Evolutionary conservation across 1,140 invertebrate genomes (phyloP).

Genomic region (Drosophila biarmipes): DNA sequence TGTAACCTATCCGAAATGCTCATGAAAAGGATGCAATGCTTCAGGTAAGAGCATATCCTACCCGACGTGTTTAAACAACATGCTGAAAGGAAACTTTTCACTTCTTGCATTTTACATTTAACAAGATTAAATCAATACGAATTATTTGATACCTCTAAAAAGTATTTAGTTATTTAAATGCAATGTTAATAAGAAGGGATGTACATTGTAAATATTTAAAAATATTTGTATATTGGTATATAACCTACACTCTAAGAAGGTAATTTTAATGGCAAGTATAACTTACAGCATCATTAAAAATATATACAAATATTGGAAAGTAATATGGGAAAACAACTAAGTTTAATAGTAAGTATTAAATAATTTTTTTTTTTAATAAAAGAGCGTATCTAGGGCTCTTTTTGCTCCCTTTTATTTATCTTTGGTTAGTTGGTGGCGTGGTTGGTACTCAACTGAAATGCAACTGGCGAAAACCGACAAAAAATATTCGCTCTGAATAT

Average conservation of each 20-base stretch:
- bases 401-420: constrained; percentile 8
- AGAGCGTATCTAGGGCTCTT: constrained; percentile 4
- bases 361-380: not conserved
- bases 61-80: constrained; percentile 28
- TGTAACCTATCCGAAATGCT: constrained; percentile 3
- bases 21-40: not conserved
- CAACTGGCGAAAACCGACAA: constrained; percentile 43
- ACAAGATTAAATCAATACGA: not conserved
- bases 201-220: not conserved
- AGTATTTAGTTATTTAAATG: no score
- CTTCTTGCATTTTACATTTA: constrained; percentile 41
- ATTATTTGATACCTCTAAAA: not conserved
- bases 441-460: constrained; percentile 40
- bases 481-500: constrained; percentile 79
- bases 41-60: constrained; percentile 22
- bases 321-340: no score
- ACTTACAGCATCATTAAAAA: no score
- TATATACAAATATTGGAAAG: no score
- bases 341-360: not conserved
- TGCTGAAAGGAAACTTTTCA: constrained; percentile 45
- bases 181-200: not conserved
- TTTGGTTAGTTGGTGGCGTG: constrained; percentile 37
- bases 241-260: no score
- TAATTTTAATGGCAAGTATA: not conserved
- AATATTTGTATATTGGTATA: no score